Base-by-base conservation (phyloP, 2,113 vertebrate species). In the Hemiscyllium ocellatum region DNA sequence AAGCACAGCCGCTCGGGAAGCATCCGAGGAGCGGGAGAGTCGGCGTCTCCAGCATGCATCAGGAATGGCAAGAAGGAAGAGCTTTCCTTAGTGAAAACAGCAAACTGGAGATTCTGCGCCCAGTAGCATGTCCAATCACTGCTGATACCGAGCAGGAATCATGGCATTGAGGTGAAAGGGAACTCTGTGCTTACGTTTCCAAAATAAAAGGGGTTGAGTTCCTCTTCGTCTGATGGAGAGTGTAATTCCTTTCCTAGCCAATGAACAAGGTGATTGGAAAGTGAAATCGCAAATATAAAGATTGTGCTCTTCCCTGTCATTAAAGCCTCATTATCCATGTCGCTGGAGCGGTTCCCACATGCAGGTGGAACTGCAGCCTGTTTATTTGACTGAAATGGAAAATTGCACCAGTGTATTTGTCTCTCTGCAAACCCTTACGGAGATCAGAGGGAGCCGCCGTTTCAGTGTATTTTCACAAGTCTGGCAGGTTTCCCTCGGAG, bases 381-480 rank as follows among this genome's bases (percentile, higher is more conserved):
- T 93, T 93, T 93, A 66, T 37, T 93, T 65, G 68, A 5, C 33
- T 66, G n/a, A 66, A 68, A 93, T 66, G 33, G 89, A 93, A 93
- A n/a, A 93, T 68, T 93, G 89, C 89, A 93, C 37, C 89, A 93
- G 61, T 19, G 19, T 65, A 22, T 37, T 93, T 93, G n/a, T 93
- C 68, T 93, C 89, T 66, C 61, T 66, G 66, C 61, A 66, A 66
- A 33, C n/a, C 89, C 89, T 93, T 66, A 61, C 33, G 22, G 61
- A 65, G 89, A 93, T 93, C 89, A 93, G 56, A 93, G 65, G 15
- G 61, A 66, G 89, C 61, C 89, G 61, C 33, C 89, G 29, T 4
- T 47, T 68, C 89, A 47, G 89, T 93, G 68, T 93, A 93, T 93
- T 93, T 93, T 93, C 66, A 93, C 61, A 93, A 90, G 26, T 61